phyloP scores from a whole-genome alignment of 2,113 vertebrate genomes.

The Anoplopoma fimbria region DNA sequence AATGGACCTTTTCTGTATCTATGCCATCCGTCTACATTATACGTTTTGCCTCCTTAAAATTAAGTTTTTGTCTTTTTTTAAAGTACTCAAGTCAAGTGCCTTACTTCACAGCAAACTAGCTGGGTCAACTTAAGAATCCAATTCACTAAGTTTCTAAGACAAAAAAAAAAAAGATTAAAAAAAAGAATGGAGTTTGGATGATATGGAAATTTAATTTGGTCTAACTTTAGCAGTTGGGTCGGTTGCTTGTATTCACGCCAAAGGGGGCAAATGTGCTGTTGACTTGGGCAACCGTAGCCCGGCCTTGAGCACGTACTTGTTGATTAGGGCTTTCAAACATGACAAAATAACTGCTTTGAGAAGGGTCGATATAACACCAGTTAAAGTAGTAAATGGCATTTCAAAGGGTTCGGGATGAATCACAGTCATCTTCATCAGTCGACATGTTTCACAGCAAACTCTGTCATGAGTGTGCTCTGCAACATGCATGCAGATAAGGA shows the following conservation, averaged over 20 bases:
- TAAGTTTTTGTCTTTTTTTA: not conserved
- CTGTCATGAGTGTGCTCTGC: not conserved
- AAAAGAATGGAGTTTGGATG: not conserved
- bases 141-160: not conserved
- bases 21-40: not conserved
- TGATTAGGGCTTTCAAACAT: not conserved
- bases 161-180: not conserved
- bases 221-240: not conserved
- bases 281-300: not conserved
- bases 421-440: not conserved
- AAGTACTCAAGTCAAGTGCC: not conserved
- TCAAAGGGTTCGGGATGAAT: not conserved
- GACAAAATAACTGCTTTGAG: not conserved
- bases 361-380: not conserved
- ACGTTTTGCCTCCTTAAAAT: not conserved
- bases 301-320: not conserved
- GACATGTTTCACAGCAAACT: not conserved
- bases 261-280: not conserved
- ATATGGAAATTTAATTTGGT: not conserved
- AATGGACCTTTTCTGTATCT: not conserved
- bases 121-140: not conserved
- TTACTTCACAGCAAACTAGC: not conserved
- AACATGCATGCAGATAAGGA: not conserved
- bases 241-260: not conserved
- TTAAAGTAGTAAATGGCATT: not conserved